phyloP scores from a whole-genome alignment of 2,113 vertebrate species.

The Halichoeres trimaculatus region DNA sequence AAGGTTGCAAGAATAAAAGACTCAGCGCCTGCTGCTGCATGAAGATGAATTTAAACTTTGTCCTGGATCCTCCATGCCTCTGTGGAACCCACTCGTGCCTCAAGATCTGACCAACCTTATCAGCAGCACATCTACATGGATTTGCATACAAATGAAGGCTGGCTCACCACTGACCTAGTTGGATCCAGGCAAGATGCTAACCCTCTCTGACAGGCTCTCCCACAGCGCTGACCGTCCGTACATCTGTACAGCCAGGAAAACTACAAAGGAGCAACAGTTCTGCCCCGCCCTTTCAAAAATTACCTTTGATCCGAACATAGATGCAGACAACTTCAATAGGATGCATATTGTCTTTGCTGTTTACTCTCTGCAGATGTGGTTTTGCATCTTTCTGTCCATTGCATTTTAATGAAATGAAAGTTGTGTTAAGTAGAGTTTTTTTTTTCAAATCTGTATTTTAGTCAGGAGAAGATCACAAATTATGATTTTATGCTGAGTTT shows the following conservation, averaged over 20 bases:
- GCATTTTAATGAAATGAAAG: too few species aligned
- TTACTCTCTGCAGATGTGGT: not conserved
- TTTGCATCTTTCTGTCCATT: not conserved
- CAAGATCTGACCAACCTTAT: constrained; percentile 76
- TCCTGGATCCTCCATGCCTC: constrained; percentile 58
- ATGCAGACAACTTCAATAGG: not conserved
- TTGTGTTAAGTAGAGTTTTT: too few species aligned
- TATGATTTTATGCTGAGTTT: not conserved
- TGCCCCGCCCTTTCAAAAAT: constrained; percentile 9
- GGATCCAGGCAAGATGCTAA: constrained; percentile 66
- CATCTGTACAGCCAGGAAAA: constrained; percentile 27
- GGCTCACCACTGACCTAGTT: constrained; percentile 77
- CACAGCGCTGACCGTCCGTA: constrained; percentile 57
- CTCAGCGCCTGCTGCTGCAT: constrained; percentile 49
- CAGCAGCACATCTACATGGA: constrained; percentile 78
- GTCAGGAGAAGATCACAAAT: not conserved
- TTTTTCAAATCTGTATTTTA: too few species aligned
- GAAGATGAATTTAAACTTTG: constrained; percentile 62
- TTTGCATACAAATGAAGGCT: constrained; percentile 81
- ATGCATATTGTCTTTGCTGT: not conserved
- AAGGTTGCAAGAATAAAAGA: constrained; percentile 63
- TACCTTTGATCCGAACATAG: constrained; percentile 23
- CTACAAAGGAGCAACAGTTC: constrained; percentile 31
- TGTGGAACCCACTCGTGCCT: constrained; percentile 64
- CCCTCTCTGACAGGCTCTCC: constrained; percentile 73